Percentiles rank a stretch among this genome's conserved stretches.
phyloP scores from a whole-genome alignment of 2,113 vertebrate species.

The Melanocharis versteri region DNA sequence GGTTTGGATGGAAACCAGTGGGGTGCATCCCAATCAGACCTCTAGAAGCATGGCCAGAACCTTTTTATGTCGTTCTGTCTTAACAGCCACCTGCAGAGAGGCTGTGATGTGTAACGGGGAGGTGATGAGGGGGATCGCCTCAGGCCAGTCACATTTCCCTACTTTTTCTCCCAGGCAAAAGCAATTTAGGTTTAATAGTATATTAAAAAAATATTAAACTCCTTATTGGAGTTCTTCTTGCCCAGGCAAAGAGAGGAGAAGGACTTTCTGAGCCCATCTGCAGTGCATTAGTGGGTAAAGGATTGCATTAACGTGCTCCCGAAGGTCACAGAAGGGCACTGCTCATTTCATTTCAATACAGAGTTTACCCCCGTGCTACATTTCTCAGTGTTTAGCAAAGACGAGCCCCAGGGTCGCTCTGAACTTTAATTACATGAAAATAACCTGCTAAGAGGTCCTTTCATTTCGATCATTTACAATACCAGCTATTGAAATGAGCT shows the following conservation, averaged over 20 bases:
- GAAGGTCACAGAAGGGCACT: background rate
- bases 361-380: background rate
- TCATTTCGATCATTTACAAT: conserved; percentile 11
- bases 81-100: background rate
- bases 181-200: conserved; percentile 6
- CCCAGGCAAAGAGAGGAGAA: background rate
- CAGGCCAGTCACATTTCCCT: background rate
- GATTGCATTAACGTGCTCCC: background rate
- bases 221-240: background rate
- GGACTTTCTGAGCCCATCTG: background rate
- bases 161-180: background rate
- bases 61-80: background rate
- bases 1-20: background rate
- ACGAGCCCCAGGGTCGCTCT: background rate
- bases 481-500: background rate
- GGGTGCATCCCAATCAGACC: background rate
- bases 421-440: conserved; percentile 29
- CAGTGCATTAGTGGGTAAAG: background rate
- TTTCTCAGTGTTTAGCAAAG: background rate
- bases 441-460: background rate
- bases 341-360: background rate
- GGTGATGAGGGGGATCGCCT: background rate
- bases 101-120: background rate
- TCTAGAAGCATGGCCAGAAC: background rate
- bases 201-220: background rate